phyloP scores from a whole-genome alignment of 2,797 vertebrate species.

The Peromyscus nudipes region DNA sequence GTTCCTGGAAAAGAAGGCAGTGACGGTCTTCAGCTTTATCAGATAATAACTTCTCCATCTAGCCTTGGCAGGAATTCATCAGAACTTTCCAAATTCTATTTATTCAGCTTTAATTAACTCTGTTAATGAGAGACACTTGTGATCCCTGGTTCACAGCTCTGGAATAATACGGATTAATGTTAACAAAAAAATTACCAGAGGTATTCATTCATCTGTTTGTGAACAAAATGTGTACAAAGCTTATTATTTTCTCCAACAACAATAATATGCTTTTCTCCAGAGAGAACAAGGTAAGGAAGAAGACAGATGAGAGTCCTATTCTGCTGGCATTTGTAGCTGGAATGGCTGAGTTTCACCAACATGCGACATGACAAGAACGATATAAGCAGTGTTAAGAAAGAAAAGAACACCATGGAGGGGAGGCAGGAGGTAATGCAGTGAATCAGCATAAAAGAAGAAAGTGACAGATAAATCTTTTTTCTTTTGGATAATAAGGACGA shows the following conservation, averaged over 20 bases:
- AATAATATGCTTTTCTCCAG: not conserved
- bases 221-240: not conserved
- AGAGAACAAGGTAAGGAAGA: not conserved
- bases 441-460: not conserved
- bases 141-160: slow-evolving; percentile 52
- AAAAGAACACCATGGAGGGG: not conserved
- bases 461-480: not conserved
- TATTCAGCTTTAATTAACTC: slow-evolving; percentile 58
- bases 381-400: slow-evolving; percentile 9
- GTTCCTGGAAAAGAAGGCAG: slow-evolving; percentile 42
- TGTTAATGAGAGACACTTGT: slow-evolving; percentile 49
- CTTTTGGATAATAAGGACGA: slow-evolving; percentile 24
- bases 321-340: not conserved
- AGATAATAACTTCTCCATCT: slow-evolving; percentile 41
- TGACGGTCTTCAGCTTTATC: slow-evolving; percentile 37
- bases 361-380: not conserved
- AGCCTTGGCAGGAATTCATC: slow-evolving; percentile 40
- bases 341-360: not conserved
- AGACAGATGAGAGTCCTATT: not conserved
- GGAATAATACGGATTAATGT: slow-evolving; percentile 26
- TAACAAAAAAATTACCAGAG: slow-evolving; percentile 8
- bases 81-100: slow-evolving; percentile 53
- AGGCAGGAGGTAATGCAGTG: not conserved
- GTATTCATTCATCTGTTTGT: slow-evolving; percentile 36
- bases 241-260: not conserved